Conservation (phyloP, 2,113 vertebrate genomes). For the Boleophthalmus pectinirostris region DNA sequence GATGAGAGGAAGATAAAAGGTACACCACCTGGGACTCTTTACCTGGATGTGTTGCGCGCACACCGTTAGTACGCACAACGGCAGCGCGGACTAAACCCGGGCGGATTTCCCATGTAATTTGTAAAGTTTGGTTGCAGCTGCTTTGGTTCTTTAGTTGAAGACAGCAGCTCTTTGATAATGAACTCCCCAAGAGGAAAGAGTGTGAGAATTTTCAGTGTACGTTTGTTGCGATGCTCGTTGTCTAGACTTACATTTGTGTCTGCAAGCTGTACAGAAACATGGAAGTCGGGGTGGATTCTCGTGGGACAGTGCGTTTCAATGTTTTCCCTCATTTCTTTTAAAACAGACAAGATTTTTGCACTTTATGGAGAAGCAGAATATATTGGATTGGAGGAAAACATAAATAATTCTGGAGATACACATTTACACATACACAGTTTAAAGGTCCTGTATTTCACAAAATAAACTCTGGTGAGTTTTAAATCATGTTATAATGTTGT, state of each 20-base stretch:
- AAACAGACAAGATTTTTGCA: neutral
- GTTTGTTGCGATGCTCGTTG: neutral
- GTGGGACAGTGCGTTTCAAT: neutral
- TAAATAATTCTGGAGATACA: no score
- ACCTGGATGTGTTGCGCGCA: neutral
- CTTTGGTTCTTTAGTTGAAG: constrained; percentile 1
- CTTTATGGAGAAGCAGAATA: neutral
- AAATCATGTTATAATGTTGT: no score
- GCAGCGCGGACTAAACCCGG: neutral
- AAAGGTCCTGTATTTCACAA: no score
- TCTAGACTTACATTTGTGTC: constrained; percentile 12
- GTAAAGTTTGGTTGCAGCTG: neutral
- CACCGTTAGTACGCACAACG: neutral
- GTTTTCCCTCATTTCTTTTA: neutral
- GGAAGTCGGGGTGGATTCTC: neutral
- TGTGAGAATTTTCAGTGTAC: neutral
- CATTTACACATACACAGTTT: neutral
- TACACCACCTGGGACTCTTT: neutral
- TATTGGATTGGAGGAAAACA: neutral
- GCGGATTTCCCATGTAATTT: constrained; percentile 10
- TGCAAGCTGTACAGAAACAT: neutral
- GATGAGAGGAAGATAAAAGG: constrained; percentile 11
- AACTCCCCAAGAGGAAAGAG: neutral
- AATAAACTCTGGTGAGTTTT: no score
- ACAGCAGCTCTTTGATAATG: constrained; percentile 16